Conservation (phyloP, 2,888 invertebrate genomes). For the Leptinotarsa haldemani region DNA sequence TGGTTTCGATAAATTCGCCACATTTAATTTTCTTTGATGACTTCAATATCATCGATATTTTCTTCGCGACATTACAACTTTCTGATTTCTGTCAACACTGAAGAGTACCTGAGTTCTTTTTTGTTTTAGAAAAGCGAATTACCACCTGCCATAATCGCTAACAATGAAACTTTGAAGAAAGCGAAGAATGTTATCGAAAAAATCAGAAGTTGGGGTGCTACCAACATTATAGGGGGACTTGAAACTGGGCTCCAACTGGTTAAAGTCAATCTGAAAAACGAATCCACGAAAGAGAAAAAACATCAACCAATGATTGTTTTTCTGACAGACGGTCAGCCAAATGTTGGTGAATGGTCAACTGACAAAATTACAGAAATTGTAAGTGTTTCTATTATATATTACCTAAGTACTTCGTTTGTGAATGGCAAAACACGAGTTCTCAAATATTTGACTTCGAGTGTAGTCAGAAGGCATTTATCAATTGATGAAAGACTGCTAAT, state of each 20-base stretch:
- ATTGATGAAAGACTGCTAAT: too few relatives aligned
- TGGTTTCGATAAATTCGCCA: too few relatives aligned
- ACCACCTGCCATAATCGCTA: not conserved
- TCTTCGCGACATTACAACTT: too few relatives aligned
- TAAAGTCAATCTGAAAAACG: not conserved
- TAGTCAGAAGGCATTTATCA: not conserved
- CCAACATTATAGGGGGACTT: not conserved
- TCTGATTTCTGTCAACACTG: not conserved
- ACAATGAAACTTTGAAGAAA: not conserved
- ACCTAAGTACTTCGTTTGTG: too few relatives aligned
- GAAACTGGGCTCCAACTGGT: not conserved
- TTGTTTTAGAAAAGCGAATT: not conserved
- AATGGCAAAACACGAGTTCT: too few relatives aligned
- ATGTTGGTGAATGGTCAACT: not conserved
- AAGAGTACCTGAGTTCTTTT: not conserved
- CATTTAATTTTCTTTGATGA: too few relatives aligned
- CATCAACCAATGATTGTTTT: constrained; percentile 71
- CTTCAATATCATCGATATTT: too few relatives aligned
- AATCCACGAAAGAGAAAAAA: not conserved
- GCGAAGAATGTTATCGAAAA: constrained; percentile 1
- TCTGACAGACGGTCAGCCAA: constrained; percentile 76
- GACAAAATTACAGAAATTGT: constrained; percentile 1
- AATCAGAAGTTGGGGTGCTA: not conserved
- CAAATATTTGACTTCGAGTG: not conserved
- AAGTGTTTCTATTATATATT: not conserved